These are phyloP conservation scores for Neoniphon sammara DNA, from an alignment of 2,797 vertebrate species.

Conservation along the genomic window DNA sequence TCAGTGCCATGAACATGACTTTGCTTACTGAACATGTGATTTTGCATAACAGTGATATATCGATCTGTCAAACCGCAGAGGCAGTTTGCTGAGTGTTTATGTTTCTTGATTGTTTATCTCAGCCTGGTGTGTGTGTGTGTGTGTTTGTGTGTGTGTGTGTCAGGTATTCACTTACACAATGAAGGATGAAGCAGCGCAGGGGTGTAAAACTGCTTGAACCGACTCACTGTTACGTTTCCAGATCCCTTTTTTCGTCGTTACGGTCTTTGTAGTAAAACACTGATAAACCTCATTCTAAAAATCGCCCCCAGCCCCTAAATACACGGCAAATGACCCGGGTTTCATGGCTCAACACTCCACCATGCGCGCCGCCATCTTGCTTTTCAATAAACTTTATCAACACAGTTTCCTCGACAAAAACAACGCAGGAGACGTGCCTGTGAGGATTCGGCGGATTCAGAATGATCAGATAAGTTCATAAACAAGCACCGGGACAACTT, in stretches of 20 bases:
- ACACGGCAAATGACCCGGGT: slow-evolving; percentile 19
- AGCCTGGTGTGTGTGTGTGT: too few relatives aligned
- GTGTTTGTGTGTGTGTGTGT: too few relatives aligned
- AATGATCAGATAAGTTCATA: too few relatives aligned
- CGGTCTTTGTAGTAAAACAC: not conserved
- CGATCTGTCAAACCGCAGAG: too few relatives aligned
- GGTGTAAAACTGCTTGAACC: not conserved
- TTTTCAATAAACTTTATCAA: slow-evolving; percentile 81
- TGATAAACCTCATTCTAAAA: not conserved
- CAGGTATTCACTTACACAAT: not conserved
- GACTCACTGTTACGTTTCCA: slow-evolving; percentile 50
- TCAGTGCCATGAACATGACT: too few relatives aligned
- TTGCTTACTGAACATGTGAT: too few relatives aligned
- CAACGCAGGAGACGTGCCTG: not conserved
- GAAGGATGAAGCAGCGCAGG: not conserved
- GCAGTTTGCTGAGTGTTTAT: too few relatives aligned
- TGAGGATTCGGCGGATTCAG: too few relatives aligned
- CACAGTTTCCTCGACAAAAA: slow-evolving; percentile 30
- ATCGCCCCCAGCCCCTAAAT: slow-evolving; percentile 1
- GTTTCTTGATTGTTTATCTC: too few relatives aligned
- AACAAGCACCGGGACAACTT: too few relatives aligned
- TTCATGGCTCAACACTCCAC: slow-evolving; percentile 42
- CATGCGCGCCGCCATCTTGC: slow-evolving; percentile 79
- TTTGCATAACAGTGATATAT: too few relatives aligned
- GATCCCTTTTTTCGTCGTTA: slow-evolving; percentile 28